Percentiles rank a stretch among this genome's conserved stretches.
Evolutionary conservation across 2,888 invertebrate genomes (phyloP).

Genomic region (Iselma pallidipennis): DNA sequence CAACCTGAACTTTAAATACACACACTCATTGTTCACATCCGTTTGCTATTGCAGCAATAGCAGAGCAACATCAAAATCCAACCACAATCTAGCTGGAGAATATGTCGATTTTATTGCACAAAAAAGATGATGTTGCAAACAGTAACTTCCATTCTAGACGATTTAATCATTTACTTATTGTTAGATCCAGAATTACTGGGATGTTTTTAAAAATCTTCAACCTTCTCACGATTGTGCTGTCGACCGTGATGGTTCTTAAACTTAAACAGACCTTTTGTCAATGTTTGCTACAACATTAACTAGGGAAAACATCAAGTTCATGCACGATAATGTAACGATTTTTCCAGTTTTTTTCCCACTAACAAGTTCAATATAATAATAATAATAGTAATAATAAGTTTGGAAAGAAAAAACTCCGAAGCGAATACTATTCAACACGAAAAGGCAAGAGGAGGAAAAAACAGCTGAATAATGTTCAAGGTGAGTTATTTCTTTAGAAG

Average conservation of each 20-base stretch:
- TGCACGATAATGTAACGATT: constrained; percentile 22
- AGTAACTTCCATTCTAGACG: neutral
- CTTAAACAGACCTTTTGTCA: constrained; percentile 32
- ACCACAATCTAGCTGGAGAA: no score
- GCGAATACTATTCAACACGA: no score
- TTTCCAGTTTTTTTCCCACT: no score
- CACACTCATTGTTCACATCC: constrained; percentile 41
- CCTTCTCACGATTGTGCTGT: constrained; percentile 43
- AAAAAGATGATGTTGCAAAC: constrained; percentile 5
- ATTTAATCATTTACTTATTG: neutral
- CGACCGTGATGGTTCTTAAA: constrained; percentile 40
- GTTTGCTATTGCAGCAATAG: neutral
- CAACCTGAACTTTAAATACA: constrained; percentile 44
- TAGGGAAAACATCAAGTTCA: constrained; percentile 24
- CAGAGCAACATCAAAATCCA: neutral
- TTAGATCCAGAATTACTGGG: neutral
- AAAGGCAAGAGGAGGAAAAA: neutral
- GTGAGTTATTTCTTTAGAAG: constrained; percentile 15
- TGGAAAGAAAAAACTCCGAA: no score
- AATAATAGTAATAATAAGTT: no score
- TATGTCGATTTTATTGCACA: no score
- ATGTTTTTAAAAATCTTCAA: neutral
- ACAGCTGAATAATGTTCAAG: constrained; percentile 18
- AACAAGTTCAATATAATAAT: no score
- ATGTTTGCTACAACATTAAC: no score